Evolutionary conservation across 2,888 invertebrate genomes (phyloP).

Genomic region (Suillia variegata): DNA sequence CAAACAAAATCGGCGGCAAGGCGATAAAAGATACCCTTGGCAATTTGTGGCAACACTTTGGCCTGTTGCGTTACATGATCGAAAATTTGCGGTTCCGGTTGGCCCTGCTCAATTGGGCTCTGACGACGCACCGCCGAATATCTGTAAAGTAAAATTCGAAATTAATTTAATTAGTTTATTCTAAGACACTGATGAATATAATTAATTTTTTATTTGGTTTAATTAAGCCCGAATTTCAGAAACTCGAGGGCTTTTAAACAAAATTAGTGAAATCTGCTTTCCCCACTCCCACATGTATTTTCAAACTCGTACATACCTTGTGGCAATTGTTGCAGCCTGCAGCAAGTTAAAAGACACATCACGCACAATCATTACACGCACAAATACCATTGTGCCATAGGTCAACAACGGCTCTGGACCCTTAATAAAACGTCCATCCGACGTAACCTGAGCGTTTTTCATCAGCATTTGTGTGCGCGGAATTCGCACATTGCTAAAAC

Average conservation of each 20-base stretch:
- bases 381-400: slow-evolving; percentile 89
- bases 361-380: slow-evolving; percentile 80
- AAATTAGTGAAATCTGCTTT: background rate
- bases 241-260: too few species aligned
- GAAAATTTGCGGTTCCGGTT: slow-evolving; percentile 84
- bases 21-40: slow-evolving; percentile 79
- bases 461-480: slow-evolving; percentile 89
- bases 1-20: slow-evolving; percentile 78
- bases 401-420: slow-evolving; percentile 80
- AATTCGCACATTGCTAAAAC: slow-evolving; percentile 83
- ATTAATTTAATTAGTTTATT: background rate
- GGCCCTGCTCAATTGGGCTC: slow-evolving; percentile 77
- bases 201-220: too few species aligned
- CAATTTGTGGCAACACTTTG: slow-evolving; percentile 84
- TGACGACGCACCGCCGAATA: slow-evolving; percentile 87
- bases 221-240: too few species aligned
- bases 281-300: too few species aligned
- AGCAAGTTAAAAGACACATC: slow-evolving; percentile 78
- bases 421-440: slow-evolving; percentile 84
- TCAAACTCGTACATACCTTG: slow-evolving; percentile 65
- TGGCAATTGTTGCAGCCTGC: slow-evolving; percentile 87
- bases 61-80: slow-evolving; percentile 94
- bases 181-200: too few species aligned
- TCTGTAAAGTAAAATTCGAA: slow-evolving; percentile 27
- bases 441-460: slow-evolving; percentile 89